Evolutionary conservation across 1,140 invertebrate species (phyloP), one percentile per base, ranked within the genome.

Genomic region (Drosophila ficusphila): DNA sequence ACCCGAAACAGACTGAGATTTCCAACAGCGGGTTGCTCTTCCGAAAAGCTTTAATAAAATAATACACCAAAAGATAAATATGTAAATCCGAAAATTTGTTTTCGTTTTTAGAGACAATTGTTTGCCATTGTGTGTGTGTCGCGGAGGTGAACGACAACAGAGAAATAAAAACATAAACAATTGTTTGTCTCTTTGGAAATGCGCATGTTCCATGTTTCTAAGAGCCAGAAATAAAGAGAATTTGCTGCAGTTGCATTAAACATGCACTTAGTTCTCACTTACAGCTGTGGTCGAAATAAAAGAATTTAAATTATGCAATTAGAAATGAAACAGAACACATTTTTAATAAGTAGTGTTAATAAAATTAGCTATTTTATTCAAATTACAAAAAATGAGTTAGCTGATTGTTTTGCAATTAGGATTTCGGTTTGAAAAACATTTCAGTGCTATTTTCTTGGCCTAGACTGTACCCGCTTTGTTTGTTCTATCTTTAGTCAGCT

Each of bases 11-110:
- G 57, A 88, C 73, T 86, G 69, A 88, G 23, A 44, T 44, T 74
- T 70, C 42, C 44, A 36, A 64, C 19, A 29, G 44, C 29, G 67
- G 41, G 34, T 31, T 41, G 53, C 54, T 44, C 42, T 73, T 65
- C 34, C 48, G 1, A 53, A 70, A 75, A 73, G 76, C 68, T 88
- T 81, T 65, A 81, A 74, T 81, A 74, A 74, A 76, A 88, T 69
- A 71, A 79, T 56, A 57, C 53, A 57, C 27, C 42, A 36, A 34
- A 33, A 44, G 39, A 46, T 46, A 52, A 67, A 67, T 52, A 67
- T 68, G 64, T 67, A 68, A 67, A 68, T 67, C 29, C 23, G 12
- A 52, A 21, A 16, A 52, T 42, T 39, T 52, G 34, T 67, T 67
- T 65, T 67, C 12, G 7, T 67, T 77, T 52, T 58, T 25, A 41